These are phyloP conservation scores for Pogonocichla stellata DNA, from an alignment of 2,113 vertebrate genomes.

Conservation along the genomic window DNA sequence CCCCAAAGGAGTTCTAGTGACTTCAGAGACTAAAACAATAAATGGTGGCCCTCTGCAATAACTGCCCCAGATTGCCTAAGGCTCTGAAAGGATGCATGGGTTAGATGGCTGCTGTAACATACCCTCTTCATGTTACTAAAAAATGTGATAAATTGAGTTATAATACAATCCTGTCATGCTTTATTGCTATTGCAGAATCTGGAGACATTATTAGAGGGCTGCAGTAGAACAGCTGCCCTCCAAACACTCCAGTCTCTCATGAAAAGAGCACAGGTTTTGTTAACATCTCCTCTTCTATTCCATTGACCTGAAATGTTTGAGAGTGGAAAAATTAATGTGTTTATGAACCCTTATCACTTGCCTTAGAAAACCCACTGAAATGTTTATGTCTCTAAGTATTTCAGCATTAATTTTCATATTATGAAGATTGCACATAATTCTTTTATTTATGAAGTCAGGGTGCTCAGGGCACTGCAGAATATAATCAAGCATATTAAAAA, in stretches of 20 bases:
- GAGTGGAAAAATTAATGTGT: neutral
- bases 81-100: neutral
- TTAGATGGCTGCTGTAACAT: neutral
- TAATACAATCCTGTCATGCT: neutral
- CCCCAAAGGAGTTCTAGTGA: neutral
- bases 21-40: neutral
- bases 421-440: neutral
- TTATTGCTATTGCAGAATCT: neutral
- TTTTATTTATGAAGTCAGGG: constrained; percentile 46
- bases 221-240: neutral
- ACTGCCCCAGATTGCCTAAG: neutral
- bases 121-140: neutral
- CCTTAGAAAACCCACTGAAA: neutral
- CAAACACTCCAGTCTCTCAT: neutral
- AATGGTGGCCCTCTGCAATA: neutral
- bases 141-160: neutral
- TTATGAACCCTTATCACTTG: neutral
- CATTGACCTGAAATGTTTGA: neutral
- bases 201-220: neutral
- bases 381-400: constrained; percentile 21
- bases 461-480: constrained; percentile 5
- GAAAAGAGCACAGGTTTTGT: neutral
- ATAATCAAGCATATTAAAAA: constrained; percentile 32
- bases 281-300: neutral
- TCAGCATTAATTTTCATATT: constrained; percentile 39